Conservation (phyloP, 2,888 invertebrate species). For the Pasiphila rectangulata region DNA sequence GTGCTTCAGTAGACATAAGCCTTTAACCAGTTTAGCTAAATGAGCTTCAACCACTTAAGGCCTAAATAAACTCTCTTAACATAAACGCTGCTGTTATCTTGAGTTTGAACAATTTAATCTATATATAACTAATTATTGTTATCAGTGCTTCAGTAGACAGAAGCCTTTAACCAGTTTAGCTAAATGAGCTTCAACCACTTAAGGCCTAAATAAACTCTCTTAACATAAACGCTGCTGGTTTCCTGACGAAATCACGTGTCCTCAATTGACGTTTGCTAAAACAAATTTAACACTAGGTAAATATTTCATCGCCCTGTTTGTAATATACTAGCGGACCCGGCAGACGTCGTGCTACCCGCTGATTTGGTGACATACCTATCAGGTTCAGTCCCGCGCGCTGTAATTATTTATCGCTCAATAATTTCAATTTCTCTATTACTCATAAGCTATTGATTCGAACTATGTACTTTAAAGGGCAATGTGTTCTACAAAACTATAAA, state of each 20-base stretch:
- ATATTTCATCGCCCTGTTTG: too few relatives aligned
- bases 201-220: conserved; percentile 10
- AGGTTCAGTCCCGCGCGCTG: too few relatives aligned
- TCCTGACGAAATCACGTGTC: conserved; percentile 14
- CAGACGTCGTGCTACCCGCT: too few relatives aligned
- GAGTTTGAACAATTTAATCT: too few relatives aligned
- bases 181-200: conserved; percentile 21
- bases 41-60: conserved; percentile 19
- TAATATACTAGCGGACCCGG: too few relatives aligned
- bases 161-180: conserved; percentile 13
- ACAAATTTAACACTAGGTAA: not conserved
- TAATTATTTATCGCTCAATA: too few relatives aligned
- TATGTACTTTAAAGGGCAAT: too few relatives aligned
- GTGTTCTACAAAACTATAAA: too few relatives aligned
- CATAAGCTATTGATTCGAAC: too few relatives aligned
- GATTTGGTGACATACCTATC: too few relatives aligned
- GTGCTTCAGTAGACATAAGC: not conserved
- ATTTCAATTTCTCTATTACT: too few relatives aligned
- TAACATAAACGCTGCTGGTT: conserved; percentile 11
- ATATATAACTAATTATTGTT: not conserved
- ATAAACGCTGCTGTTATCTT: conserved; percentile 6
- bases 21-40: conserved; percentile 17
- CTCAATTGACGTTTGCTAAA: conserved; percentile 2
- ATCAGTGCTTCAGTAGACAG: not conserved
- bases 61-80: conserved; percentile 14